Conservation (phyloP, 1,140 invertebrate species). For the Drosophila trapezifrons region DNA sequence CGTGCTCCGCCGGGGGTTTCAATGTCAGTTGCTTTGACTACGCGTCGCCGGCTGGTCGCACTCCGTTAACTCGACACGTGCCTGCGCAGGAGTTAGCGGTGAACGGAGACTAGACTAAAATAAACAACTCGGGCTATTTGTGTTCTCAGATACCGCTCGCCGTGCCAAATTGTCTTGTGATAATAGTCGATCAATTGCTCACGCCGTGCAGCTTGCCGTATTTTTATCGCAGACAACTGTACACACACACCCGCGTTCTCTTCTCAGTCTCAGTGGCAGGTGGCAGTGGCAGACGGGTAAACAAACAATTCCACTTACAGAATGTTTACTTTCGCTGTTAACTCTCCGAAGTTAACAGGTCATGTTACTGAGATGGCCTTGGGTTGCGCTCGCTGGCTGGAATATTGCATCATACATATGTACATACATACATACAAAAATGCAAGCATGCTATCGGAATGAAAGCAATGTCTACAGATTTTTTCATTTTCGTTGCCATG, state of each 20-base stretch:
- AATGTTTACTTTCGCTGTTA: conserved; percentile 9
- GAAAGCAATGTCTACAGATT: neutral
- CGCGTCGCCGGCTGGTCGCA: conserved; percentile 26
- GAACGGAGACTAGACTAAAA: conserved; percentile 1
- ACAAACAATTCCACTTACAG: conserved; percentile 16
- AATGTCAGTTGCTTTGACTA: conserved; percentile 34
- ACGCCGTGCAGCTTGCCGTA: conserved; percentile 9
- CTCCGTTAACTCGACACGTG: conserved; percentile 12
- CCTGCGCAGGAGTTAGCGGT: conserved; percentile 12
- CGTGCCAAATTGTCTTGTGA: conserved; percentile 47
- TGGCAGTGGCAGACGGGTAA: conserved; percentile 35
- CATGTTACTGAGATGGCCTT: neutral
- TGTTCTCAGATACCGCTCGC: conserved; percentile 5
- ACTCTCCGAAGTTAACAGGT: neutral
- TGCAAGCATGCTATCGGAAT: neutral
- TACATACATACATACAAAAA: neutral
- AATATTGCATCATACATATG: conserved; percentile 3
- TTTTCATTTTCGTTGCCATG: neutral
- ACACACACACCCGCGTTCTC: neutral
- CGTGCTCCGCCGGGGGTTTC: conserved; percentile 9
- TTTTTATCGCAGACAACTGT: conserved; percentile 45
- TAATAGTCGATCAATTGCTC: conserved; percentile 46
- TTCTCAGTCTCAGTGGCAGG: conserved; percentile 14
- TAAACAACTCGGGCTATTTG: conserved; percentile 38
- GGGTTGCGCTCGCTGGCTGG: neutral